Evolutionary conservation across 2,888 invertebrate genomes (phyloP), one percentile per base, ranked within the genome.

Genomic region (Phyto melanocephala): DNA sequence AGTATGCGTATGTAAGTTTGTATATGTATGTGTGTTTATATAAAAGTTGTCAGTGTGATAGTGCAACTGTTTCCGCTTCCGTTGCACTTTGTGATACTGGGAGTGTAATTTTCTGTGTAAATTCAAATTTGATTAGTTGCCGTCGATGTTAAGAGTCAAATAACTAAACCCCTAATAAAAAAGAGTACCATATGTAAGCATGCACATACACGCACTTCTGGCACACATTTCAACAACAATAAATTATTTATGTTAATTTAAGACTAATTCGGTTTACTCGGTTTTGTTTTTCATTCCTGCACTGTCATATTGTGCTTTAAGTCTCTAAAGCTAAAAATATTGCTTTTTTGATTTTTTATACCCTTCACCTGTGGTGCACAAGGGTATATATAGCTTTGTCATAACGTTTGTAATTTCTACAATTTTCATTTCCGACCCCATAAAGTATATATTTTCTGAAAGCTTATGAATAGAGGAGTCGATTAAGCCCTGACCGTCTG

Each of bases 101-200:
- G 67, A 80, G 65, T 84, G 74, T 85, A 85, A 85, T 86, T 85
- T 83, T 82, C 83, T 82, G 78, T 84, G 84, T 76, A 85, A 85
- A 86, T 86, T 86, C 77, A 79, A 84, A 82, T 86, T 86, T 86
- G 85, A 85, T 85, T 86, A 85, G 84, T 82, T 83, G 80, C 65
- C 56, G 75, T 78, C 72, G 28, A 75, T 75, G 82, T 82, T 79
- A 82, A 62, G 62, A 76, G 71, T 45, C 40, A 67, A 79, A 79
- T 60, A 70, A 60, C 58, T 24, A 56, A 63, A 28, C 63, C 70
- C 63, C 47, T 47, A 28, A 45, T 15, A 45, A n/a, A n/a, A n/a
- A n/a, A n/a, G n/a, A n/a, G n/a, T n/a, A n/a, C n/a, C n/a, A n/a
- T n/a, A n/a, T n/a, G n/a, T n/a, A n/a, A n/a, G n/a, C 35, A 63